Conservation (phyloP, 1,140 invertebrate species). For the Pomacea maculata region DNA sequence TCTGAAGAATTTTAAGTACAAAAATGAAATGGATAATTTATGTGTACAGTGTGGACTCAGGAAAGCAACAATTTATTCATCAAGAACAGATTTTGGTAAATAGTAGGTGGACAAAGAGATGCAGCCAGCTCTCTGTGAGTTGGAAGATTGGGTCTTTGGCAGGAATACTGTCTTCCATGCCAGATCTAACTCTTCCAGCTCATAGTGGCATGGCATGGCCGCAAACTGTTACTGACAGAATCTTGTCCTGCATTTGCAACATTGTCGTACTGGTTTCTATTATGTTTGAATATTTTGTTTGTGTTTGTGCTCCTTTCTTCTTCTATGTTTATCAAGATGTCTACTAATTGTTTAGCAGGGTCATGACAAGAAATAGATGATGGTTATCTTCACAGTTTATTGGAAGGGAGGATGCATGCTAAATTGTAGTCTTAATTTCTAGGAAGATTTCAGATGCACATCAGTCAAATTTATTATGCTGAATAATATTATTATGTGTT, state of each 20-base stretch:
- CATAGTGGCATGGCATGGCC: conserved; percentile 52
- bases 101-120: not conserved
- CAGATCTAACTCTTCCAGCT: conserved; percentile 85
- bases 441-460: no score
- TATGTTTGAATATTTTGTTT: not conserved
- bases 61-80: no score
- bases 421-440: no score
- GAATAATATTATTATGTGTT: no score
- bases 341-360: not conserved
- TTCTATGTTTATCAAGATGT: conserved; percentile 1
- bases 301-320: not conserved
- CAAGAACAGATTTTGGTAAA: no score
- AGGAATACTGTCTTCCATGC: conserved; percentile 66
- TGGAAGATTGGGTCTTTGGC: conserved; percentile 77
- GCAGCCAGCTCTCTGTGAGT: conserved; percentile 66
- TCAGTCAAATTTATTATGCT: no score
- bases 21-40: no score
- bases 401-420: no score
- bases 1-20: no score
- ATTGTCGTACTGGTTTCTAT: not conserved
- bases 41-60: no score
- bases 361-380: no score
- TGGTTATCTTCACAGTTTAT: no score
- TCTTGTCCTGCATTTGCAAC: conserved; percentile 2
- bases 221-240: conserved; percentile 3